Conservation (phyloP, 2,888 invertebrate genomes). For the Oxycera nigricornis region DNA sequence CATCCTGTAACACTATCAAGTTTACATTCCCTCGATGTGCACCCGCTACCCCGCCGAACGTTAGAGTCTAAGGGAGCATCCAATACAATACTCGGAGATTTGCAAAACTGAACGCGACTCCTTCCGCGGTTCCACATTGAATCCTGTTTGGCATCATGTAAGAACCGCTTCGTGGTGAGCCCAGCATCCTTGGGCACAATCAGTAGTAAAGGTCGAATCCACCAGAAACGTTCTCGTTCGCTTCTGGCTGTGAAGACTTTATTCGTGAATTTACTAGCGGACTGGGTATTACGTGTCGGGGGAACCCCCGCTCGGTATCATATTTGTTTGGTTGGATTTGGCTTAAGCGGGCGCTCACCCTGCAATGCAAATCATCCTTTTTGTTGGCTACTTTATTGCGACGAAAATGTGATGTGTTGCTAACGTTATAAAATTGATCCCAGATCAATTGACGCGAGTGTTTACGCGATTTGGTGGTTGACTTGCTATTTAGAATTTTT, state of each 20-base stretch:
- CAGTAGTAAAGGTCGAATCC: conserved; percentile 10
- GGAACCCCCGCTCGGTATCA: neutral
- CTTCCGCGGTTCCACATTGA: neutral
- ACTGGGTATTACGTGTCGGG: neutral
- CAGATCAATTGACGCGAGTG: neutral
- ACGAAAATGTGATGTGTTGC: neutral
- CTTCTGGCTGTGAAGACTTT: neutral
- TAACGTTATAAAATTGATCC: neutral
- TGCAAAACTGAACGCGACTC: neutral
- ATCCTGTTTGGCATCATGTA: neutral
- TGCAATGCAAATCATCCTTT: neutral
- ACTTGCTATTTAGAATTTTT: neutral
- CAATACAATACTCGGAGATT: neutral
- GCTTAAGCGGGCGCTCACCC: neutral
- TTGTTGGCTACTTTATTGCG: neutral
- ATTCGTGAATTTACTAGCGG: neutral
- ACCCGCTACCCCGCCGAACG: neutral
- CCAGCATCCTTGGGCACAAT: neutral
- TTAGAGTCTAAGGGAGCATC: neutral
- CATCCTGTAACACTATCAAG: neutral
- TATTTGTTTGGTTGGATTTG: neutral
- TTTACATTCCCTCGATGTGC: neutral
- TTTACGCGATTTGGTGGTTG: neutral
- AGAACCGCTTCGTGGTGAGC: neutral
- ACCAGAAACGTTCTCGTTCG: neutral